Conservation (phyloP, 2,113 vertebrate genomes). For the Quiscalus mexicanus region DNA sequence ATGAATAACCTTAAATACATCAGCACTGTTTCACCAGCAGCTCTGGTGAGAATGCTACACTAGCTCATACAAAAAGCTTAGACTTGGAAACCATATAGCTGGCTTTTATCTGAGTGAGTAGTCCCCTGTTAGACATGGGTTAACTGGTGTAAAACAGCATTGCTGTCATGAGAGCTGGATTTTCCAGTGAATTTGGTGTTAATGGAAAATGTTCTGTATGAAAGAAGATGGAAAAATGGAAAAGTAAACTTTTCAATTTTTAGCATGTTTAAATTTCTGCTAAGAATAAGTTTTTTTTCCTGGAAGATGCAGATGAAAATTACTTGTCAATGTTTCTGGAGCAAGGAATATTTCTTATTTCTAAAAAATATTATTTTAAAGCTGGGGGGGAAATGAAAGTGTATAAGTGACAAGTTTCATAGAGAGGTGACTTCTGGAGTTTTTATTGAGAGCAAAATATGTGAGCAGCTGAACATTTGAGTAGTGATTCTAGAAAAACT, state of each 20-base stretch:
- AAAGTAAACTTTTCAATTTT: neutral
- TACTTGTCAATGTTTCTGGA: neutral
- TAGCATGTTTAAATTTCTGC: neutral
- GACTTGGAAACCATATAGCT: neutral
- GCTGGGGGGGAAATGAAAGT: neutral
- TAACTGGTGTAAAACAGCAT: neutral
- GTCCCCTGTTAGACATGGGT: neutral
- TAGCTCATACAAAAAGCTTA: neutral
- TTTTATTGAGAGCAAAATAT: neutral
- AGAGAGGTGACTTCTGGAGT: neutral
- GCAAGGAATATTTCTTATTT: neutral
- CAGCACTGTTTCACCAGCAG: neutral
- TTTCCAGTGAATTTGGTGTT: neutral
- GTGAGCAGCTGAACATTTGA: neutral
- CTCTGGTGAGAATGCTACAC: neutral
- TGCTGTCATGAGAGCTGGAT: neutral
- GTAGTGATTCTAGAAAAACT: neutral
- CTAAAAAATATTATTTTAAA: neutral
- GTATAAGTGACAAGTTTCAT: neutral
- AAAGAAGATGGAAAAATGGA: neutral
- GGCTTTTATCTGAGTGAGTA: neutral
- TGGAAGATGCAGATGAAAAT: neutral
- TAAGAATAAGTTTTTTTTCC: neutral
- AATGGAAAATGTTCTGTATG: neutral
- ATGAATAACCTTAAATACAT: neutral